Base-by-base conservation (phyloP, 2,888 invertebrate species). In the Dendrolimus pini region DNA sequence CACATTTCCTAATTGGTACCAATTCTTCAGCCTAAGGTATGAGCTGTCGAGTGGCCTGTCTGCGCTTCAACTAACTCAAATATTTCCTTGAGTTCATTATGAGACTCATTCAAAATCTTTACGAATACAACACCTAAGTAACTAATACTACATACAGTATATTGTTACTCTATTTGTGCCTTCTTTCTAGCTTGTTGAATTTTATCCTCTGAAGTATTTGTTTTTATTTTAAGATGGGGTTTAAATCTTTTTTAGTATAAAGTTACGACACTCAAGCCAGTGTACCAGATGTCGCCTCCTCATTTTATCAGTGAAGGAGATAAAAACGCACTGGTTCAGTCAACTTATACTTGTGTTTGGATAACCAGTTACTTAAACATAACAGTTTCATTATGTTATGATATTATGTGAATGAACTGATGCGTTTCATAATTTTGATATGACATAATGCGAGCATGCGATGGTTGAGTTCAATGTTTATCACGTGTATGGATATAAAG, bases 251-350 rank as follows among this genome's bases (percentile, higher is more conserved):
- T 47, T 47, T 47, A 47, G 64, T 67, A 61, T 65, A 56, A 58
- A 64, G 71, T 74, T 72, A 72, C 68, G 69, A 75, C 77, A 85
- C 84, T 86, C 72, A 80, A 83, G 78, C 75, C 65, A 65, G 59
- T 60, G 61, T 65, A 74, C 83, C 89, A 88, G 83, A 88, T 88
- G 87, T 81, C 78, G 66, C 73, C 65, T 71, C 58, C 62, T 59
- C 62, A 64, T 56, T 64, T 79, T 83, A 85, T 82, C 83, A 75
- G 74, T 61, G 64, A 62, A 67, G 64, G 66, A 82, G 83, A 85
- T 86, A 85, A 82, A 74, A 78, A 76, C 71, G 74, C 73, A 75
- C 72, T 77, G 75, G 77, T 76, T 65, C 65, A 71, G 68, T 60
- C 65, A 62, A 70, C 70, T 69, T 68, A 68, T 67, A 70, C 67